These are phyloP conservation scores for Cyprinella venusta DNA, from an alignment of 2,797 vertebrate species.

Conservation along the genomic window DNA sequence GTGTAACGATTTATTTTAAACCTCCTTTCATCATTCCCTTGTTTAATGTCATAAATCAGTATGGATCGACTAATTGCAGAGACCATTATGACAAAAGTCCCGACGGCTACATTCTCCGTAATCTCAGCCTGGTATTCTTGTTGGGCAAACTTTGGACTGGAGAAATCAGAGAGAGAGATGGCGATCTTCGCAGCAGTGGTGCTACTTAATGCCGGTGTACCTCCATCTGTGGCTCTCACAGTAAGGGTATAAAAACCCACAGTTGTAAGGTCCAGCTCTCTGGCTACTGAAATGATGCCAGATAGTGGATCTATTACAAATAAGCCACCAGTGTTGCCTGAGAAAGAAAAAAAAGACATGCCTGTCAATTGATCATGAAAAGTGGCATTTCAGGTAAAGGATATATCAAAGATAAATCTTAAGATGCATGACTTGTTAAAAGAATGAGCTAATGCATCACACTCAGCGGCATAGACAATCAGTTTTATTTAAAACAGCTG, in stretches of 20 bases:
- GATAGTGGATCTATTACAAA: conserved; percentile 89
- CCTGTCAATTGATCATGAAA: conserved; percentile 17
- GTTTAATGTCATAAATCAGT: conserved; percentile 87
- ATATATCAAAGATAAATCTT: conserved; percentile 30
- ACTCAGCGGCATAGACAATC: neutral
- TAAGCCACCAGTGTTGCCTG: conserved; percentile 90
- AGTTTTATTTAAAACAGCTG: conserved; percentile 32
- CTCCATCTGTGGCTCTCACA: conserved; percentile 88
- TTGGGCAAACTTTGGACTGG: conserved; percentile 88
- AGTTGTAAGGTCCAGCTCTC: conserved; percentile 84
- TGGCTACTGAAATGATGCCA: conserved; percentile 87
- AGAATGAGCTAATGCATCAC: conserved; percentile 36
- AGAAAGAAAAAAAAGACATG: conserved; percentile 42
- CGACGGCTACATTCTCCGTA: conserved; percentile 82
- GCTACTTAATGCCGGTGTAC: conserved; percentile 87
- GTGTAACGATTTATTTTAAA: conserved; percentile 93
- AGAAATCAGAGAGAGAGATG: conserved; percentile 88
- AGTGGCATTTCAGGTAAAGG: neutral
- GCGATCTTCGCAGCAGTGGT: conserved; percentile 83
- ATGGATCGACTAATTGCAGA: conserved; percentile 88
- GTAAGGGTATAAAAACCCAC: conserved; percentile 88
- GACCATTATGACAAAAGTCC: conserved; percentile 85
- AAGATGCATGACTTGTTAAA: conserved; percentile 24
- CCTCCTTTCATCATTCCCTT: conserved; percentile 82
- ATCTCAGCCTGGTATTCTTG: conserved; percentile 91